These are phyloP conservation scores for Wiebesia pumilae DNA, from an alignment of 1,140 invertebrate species.

Conservation along the genomic window DNA sequence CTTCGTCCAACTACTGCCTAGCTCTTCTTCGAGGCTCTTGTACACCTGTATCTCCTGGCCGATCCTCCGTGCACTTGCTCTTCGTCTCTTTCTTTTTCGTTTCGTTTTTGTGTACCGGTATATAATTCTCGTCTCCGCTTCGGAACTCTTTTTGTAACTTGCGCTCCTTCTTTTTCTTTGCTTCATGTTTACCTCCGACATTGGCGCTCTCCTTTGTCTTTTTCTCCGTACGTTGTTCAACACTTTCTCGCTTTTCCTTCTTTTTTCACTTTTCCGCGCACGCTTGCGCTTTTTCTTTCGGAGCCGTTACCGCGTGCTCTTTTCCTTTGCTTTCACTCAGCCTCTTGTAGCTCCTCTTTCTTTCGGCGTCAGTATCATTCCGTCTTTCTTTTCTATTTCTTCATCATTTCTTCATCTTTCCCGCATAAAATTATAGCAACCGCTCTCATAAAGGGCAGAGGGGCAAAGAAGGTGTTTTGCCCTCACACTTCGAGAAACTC, in stretches of 20 bases:
- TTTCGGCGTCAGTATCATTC: background rate
- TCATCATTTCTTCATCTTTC: background rate
- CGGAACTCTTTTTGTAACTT: too few species aligned
- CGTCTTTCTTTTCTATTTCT: constrained; percentile 5
- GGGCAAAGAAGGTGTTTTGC: constrained; percentile 32
- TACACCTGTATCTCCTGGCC: background rate
- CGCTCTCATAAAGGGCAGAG: background rate
- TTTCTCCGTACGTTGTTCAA: background rate
- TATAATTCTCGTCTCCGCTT: too few species aligned
- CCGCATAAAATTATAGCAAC: constrained; percentile 8
- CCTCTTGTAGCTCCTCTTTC: background rate
- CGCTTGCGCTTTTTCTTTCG: background rate
- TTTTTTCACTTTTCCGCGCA: background rate
- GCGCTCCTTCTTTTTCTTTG: background rate
- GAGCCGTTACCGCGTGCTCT: background rate
- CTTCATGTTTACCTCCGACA: background rate
- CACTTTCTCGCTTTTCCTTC: too few species aligned
- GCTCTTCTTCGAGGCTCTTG: background rate
- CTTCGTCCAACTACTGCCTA: too few species aligned
- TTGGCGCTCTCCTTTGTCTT: background rate
- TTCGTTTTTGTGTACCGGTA: background rate
- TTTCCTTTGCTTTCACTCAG: background rate
- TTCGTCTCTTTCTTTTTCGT: background rate
- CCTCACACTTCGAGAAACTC: constrained; percentile 25
- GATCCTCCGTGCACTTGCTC: too few species aligned